Percentiles rank a stretch among this genome's conserved stretches.
These are phyloP conservation scores for Crypturellus tataupa DNA, from an alignment of 2,797 vertebrate species.

Conservation along the genomic window DNA sequence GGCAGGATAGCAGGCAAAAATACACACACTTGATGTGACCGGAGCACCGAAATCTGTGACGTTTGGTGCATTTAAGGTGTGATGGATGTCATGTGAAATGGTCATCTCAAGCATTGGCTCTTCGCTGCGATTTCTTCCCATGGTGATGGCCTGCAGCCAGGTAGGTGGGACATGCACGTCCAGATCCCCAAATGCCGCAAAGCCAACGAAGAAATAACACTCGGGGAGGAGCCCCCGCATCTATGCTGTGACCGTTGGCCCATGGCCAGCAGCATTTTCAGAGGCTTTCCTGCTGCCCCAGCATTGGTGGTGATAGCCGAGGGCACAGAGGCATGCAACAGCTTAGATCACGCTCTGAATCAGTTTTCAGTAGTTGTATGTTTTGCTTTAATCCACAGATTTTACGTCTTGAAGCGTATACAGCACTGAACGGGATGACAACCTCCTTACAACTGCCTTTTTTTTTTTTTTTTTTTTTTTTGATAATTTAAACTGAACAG, in stretches of 20 bases:
- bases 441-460: neutral
- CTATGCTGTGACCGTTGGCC: accelerated
- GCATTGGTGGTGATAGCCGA: neutral
- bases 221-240: neutral
- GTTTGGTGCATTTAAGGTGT: neutral
- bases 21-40: neutral
- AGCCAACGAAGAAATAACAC: neutral
- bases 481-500: neutral
- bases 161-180: neutral
- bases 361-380: neutral
- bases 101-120: neutral
- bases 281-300: neutral
- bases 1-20: neutral
- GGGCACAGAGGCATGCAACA: neutral
- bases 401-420: neutral
- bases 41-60: neutral
- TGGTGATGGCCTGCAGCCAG: neutral
- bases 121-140: neutral
- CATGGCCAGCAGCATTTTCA: neutral
- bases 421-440: neutral
- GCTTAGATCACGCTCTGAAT: neutral
- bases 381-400: neutral
- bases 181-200: neutral
- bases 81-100: neutral
- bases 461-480: too few relatives aligned